Evolutionary conservation across 2,888 invertebrate genomes (phyloP).

Genomic region (Endomychus coccineus): DNA sequence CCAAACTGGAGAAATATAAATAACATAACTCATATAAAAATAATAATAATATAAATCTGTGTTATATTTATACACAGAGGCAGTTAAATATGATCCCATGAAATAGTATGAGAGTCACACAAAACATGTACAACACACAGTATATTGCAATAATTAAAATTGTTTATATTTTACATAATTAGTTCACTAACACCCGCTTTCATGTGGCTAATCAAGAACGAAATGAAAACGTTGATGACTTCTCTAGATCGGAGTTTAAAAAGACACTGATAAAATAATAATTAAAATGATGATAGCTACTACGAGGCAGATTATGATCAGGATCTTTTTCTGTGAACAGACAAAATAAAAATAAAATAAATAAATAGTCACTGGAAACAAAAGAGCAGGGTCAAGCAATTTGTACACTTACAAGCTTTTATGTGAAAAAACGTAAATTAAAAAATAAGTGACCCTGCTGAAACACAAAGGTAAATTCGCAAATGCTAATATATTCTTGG

Average conservation of each 20-base stretch:
- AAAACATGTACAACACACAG: constrained; percentile 13
- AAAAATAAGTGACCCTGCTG: constrained; percentile 17
- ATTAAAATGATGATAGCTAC: constrained; percentile 70
- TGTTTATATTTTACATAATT: constrained; percentile 7
- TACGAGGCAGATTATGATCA: constrained; percentile 78
- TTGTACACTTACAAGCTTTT: constrained; percentile 14
- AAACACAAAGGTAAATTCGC: constrained; percentile 1
- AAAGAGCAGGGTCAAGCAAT: constrained; percentile 9
- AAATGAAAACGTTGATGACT: not conserved
- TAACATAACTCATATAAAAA: too few species aligned
- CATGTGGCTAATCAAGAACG: constrained; percentile 11
- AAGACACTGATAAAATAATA: constrained; percentile 54
- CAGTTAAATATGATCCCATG: constrained; percentile 12
- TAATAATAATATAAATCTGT: too few species aligned
- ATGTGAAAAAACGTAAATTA: constrained; percentile 5
- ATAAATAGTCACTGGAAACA: constrained; percentile 24
- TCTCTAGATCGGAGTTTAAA: constrained; percentile 9
- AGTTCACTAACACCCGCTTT: constrained; percentile 17
- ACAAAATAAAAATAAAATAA: constrained; percentile 51
- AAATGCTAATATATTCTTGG: not conserved
- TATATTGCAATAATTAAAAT: constrained; percentile 6
- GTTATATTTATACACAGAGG: constrained; percentile 7
- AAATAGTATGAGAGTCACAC: constrained; percentile 7
- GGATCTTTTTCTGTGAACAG: constrained; percentile 80
- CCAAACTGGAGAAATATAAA: too few species aligned